Conservation (phyloP, 2,888 invertebrate genomes). For the Drosophila planitibia region DNA sequence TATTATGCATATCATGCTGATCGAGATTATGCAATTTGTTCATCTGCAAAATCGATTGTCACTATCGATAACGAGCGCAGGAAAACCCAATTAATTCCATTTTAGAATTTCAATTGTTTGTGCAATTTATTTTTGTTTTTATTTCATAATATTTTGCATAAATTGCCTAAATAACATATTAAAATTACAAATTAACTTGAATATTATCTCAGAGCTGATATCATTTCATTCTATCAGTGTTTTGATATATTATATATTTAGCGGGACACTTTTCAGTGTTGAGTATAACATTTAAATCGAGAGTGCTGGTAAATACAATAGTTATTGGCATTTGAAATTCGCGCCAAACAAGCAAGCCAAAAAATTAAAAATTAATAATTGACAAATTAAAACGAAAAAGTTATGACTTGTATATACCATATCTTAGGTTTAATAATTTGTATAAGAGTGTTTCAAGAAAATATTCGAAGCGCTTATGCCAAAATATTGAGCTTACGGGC, state of each 20-base stretch:
- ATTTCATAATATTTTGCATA: neutral
- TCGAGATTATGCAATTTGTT: neutral
- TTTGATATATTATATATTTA: neutral
- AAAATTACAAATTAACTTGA: neutral
- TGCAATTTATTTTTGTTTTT: too few species aligned
- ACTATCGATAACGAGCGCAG: neutral
- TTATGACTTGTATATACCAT: neutral
- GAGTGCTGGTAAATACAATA: slow-evolving; percentile 13
- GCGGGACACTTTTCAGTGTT: slow-evolving; percentile 10
- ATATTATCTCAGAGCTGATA: neutral
- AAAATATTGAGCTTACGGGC: neutral
- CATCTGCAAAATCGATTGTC: neutral
- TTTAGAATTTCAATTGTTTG: neutral
- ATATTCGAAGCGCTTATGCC: neutral
- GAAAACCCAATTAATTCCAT: neutral
- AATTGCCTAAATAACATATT: neutral
- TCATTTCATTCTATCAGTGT: neutral
- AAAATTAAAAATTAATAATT: neutral
- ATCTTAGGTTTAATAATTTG: neutral
- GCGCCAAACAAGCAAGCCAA: neutral
- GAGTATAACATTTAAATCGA: neutral
- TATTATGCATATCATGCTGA: slow-evolving; percentile 1
- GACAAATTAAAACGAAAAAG: neutral
- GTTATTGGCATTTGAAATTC: neutral
- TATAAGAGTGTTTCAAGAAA: neutral